These are phyloP conservation scores for Notamacropus eugenii DNA, from an alignment of 2,797 vertebrate genomes.

Conservation along the genomic window DNA sequence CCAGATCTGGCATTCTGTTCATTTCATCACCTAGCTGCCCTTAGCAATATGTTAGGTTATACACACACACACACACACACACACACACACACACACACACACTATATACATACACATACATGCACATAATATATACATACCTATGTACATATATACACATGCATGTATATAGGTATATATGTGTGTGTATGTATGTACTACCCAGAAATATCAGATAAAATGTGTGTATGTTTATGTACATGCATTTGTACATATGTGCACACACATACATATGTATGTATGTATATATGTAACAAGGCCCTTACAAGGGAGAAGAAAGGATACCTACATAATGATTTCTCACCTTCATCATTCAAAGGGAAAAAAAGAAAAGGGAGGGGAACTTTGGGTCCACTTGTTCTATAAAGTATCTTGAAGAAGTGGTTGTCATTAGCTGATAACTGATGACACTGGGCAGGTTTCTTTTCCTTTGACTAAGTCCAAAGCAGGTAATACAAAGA, in stretches of 20 bases:
- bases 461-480: conserved; percentile 70
- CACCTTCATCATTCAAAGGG: conserved; percentile 7
- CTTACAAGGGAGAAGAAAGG: background rate
- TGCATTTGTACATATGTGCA: too few relatives aligned
- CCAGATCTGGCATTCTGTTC: too few relatives aligned
- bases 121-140: too few relatives aligned
- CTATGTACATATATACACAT: too few relatives aligned
- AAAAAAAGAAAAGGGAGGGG: background rate
- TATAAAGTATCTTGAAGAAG: background rate
- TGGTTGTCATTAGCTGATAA: conserved; percentile 48
- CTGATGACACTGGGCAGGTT: conserved; percentile 49
- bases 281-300: background rate
- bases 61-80: too few relatives aligned
- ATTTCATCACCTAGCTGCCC: too few relatives aligned
- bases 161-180: too few relatives aligned
- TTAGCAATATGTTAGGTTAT: fast-evolving
- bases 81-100: too few relatives aligned
- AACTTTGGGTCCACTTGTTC: background rate
- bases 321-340: background rate
- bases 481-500: conserved; percentile 13
- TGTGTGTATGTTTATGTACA: too few relatives aligned
- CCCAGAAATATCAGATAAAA: background rate
- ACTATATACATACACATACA: too few relatives aligned
- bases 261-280: too few relatives aligned
- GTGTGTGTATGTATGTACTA: too few relatives aligned